Evolutionary conservation across 2,113 vertebrate species (phyloP).

Genomic region (Coreoperca whiteheadi): DNA sequence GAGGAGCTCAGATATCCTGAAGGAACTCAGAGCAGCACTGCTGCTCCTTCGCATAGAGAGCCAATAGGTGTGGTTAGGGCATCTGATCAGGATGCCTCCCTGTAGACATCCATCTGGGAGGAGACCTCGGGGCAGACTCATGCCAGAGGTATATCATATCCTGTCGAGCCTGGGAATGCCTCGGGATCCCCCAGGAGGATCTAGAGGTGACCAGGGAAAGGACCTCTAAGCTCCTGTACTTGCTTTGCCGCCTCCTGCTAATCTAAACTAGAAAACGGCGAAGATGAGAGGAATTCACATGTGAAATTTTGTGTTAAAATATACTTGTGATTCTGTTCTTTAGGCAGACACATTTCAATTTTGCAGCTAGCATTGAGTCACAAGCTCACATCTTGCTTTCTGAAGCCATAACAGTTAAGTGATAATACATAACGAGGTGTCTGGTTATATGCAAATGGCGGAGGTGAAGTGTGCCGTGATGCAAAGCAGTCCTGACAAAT

Average conservation of each 20-base stretch:
- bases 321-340: neutral
- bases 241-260: neutral
- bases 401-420: neutral
- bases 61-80: slow-evolving; percentile 1
- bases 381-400: neutral
- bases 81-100: slow-evolving; percentile 18
- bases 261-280: neutral
- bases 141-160: slow-evolving; percentile 13
- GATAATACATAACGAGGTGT: neutral
- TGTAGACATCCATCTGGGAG: slow-evolving; percentile 7
- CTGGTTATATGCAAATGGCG: neutral
- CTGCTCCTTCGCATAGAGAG: slow-evolving; percentile 7
- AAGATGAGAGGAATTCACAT: neutral
- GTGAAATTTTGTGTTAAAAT: slow-evolving; percentile 11
- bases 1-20: neutral
- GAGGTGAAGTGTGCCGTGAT: neutral
- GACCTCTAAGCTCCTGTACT: neutral
- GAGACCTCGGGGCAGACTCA: slow-evolving; percentile 18
- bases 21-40: neutral
- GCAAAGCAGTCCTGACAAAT: neutral
- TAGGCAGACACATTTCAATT: neutral
- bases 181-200: slow-evolving; percentile 3
- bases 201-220: neutral
- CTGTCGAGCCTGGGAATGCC: slow-evolving; percentile 13
- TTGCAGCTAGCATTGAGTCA: neutral